Conservation (phyloP, 1,140 invertebrate species). For the Triops longicaudatus region DNA sequence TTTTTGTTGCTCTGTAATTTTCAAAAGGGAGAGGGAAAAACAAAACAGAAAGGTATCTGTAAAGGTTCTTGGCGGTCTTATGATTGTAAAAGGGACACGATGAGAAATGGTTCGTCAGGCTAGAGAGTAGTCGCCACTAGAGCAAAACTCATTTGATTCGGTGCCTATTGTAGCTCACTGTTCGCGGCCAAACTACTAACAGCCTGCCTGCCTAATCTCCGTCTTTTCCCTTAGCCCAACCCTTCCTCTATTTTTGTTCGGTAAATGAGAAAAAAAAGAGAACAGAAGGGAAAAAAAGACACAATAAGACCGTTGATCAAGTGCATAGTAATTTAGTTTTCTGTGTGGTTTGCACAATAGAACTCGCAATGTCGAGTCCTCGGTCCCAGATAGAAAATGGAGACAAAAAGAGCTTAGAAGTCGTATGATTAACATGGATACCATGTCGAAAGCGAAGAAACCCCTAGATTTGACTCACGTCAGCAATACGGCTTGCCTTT, state of each 20-base stretch:
- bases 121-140: background rate
- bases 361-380: too few species aligned
- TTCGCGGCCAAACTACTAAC: background rate
- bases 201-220: background rate
- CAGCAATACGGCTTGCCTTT: background rate
- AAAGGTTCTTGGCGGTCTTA: background rate
- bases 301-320: background rate
- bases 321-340: constrained; percentile 13
- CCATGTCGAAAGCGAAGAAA: background rate
- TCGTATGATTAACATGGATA: constrained; percentile 1
- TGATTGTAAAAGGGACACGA: constrained; percentile 1
- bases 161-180: background rate
- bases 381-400: background rate
- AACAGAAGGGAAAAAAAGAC: background rate
- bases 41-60: background rate
- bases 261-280: background rate
- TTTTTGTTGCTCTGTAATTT: background rate
- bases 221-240: background rate
- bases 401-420: background rate
- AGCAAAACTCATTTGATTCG: constrained; percentile 4
- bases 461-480: too few species aligned
- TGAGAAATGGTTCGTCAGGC: background rate
- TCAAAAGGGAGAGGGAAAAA: background rate
- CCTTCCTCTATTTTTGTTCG: background rate
- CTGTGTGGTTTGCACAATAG: background rate